Evolutionary conservation across 2,888 invertebrate species (phyloP).

Genomic region (Stenotaenia linearis): DNA sequence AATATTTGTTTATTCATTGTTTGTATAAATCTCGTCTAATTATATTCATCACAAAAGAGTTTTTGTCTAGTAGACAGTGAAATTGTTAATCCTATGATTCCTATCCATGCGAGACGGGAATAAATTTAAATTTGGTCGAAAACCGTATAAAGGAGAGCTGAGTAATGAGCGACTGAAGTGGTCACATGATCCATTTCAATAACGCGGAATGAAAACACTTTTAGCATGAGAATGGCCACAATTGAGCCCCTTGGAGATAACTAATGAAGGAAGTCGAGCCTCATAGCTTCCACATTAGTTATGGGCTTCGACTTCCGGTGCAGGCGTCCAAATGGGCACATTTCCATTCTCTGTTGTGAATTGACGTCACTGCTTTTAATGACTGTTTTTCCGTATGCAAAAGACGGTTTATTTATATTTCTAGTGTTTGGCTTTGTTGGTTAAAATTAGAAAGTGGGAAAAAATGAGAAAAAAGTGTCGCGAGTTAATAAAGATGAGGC

Average conservation of each 20-base stretch:
- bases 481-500: neutral
- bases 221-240: slow-evolving; percentile 26
- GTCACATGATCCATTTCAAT: slow-evolving; percentile 26
- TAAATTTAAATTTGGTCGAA: slow-evolving; percentile 2
- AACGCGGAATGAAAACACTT: slow-evolving; percentile 16
- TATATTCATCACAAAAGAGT: neutral
- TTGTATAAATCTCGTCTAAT: no score
- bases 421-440: neutral
- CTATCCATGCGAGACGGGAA: neutral
- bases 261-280: slow-evolving; percentile 16
- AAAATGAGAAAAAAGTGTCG: neutral
- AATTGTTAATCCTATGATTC: neutral
- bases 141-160: neutral
- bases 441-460: neutral
- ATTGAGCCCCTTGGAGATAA: slow-evolving; percentile 19
- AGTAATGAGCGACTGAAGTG: slow-evolving; percentile 12
- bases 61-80: neutral
- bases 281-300: slow-evolving; percentile 12
- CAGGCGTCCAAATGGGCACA: slow-evolving; percentile 24
- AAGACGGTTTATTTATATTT: slow-evolving; percentile 6
- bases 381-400: slow-evolving; percentile 17
- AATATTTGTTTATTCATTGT: no score
- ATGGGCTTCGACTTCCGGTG: slow-evolving; percentile 11
- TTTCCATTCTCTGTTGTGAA: slow-evolving; percentile 12
- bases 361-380: slow-evolving; percentile 19